Conservation (phyloP, 2,797 vertebrate genomes). For the Aldrovandia affinis region DNA sequence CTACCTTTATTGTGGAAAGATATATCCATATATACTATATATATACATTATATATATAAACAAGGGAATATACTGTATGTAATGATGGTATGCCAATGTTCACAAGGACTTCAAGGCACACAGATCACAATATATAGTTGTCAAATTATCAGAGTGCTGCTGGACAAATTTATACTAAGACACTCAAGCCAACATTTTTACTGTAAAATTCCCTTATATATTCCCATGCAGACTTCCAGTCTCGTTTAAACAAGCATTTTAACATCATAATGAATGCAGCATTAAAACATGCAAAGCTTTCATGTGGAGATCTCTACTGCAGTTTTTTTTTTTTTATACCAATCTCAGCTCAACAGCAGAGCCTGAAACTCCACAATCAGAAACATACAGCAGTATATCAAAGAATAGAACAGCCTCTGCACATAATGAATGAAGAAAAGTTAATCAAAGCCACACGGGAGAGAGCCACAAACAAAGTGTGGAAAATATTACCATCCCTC, state of each 20-base stretch:
- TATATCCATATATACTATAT: not conserved
- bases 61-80: not conserved
- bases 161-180: not conserved
- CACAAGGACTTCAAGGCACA: not conserved
- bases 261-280: not conserved
- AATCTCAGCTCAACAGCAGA: not conserved
- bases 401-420: constrained; percentile 1
- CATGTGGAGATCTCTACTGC: constrained; percentile 6
- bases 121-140: not conserved
- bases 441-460: constrained; percentile 23
- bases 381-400: constrained; percentile 1
- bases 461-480: not conserved
- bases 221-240: not conserved
- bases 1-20: not conserved
- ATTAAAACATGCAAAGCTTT: constrained; percentile 1
- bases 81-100: not conserved
- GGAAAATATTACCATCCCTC: constrained; percentile 19
- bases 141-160: not conserved
- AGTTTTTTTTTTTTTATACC: too few relatives aligned
- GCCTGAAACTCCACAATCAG: not conserved
- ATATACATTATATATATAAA: not conserved
- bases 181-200: not conserved
- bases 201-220: not conserved
- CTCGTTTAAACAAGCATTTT: constrained; percentile 7
- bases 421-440: constrained; percentile 27